Conservation (phyloP, 2,888 invertebrate genomes). For the Drosophila phalerata region DNA sequence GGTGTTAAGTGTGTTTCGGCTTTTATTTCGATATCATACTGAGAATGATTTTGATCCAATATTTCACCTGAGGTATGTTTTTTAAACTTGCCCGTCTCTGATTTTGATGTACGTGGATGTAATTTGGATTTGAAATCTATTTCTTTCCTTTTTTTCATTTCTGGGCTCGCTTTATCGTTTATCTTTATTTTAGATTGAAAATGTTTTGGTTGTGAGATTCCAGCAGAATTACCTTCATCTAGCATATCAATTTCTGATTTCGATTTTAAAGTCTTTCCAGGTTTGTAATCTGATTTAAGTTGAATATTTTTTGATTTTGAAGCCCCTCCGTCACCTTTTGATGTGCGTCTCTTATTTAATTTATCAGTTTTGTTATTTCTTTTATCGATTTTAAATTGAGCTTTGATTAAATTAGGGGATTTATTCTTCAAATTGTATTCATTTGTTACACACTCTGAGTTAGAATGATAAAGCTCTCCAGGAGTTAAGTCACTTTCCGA, state of each 20-base stretch:
- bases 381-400: neutral
- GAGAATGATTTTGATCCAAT: neutral
- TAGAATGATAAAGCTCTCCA: conserved; percentile 14
- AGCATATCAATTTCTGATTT: neutral
- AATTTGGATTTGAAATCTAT: too few species aligned
- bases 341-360: neutral
- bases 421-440: neutral
- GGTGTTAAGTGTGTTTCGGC: conserved; percentile 5
- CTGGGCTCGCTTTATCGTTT: too few species aligned
- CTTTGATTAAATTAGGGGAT: neutral
- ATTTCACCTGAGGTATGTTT: neutral
- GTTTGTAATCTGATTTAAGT: neutral
- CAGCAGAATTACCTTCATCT: neutral
- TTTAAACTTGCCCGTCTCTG: neutral
- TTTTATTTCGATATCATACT: neutral
- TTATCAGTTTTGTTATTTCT: neutral
- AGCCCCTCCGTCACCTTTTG: neutral
- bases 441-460: conserved; percentile 6
- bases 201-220: neutral
- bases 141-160: too few species aligned
- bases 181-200: neutral
- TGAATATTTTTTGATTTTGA: neutral
- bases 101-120: neutral
- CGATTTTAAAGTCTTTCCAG: neutral
- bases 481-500: conserved; percentile 8